Evolutionary conservation across 1,140 invertebrate genomes (phyloP).

Genomic region (Gonioctena quinquepunctata): DNA sequence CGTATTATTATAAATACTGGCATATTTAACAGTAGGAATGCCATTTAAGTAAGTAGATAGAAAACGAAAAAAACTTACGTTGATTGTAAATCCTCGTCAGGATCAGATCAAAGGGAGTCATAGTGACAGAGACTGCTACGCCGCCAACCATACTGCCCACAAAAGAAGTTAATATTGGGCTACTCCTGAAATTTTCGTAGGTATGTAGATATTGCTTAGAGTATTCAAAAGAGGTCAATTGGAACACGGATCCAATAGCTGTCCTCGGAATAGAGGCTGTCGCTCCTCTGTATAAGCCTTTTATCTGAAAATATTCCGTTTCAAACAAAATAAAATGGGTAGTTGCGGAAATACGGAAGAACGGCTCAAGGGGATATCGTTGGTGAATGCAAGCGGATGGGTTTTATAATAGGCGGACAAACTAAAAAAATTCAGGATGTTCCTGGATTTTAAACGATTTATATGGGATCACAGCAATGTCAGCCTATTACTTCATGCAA

Average conservation of each 20-base stretch:
- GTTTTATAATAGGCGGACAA: too few species aligned
- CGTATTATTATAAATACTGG: too few species aligned
- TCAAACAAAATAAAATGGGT: too few species aligned
- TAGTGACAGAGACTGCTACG: constrained; percentile 74
- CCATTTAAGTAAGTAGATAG: too few species aligned
- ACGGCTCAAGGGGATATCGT: too few species aligned
- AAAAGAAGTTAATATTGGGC: constrained; percentile 71
- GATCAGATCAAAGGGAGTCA: constrained; percentile 91
- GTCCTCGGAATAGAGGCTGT: constrained; percentile 74
- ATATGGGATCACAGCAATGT: too few species aligned
- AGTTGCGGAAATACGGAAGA: too few species aligned
- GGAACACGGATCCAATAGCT: constrained; percentile 81
- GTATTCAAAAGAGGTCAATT: constrained; percentile 81
- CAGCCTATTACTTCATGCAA: too few species aligned
- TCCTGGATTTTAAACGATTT: too few species aligned
- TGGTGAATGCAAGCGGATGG: too few species aligned
- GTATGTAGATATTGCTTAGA: constrained; percentile 66
- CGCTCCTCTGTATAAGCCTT: constrained; percentile 78
- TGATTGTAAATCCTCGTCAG: constrained; percentile 91
- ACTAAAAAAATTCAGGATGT: too few species aligned
- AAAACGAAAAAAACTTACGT: constrained; percentile 59
- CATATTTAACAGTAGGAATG: too few species aligned
- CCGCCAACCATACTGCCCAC: constrained; percentile 79
- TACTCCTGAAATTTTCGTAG: constrained; percentile 60
- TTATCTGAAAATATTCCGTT: constrained; percentile 48